Percentiles rank a stretch among this genome's conserved stretches.
Evolutionary conservation across 2,113 vertebrate genomes (phyloP).

Genomic region (Centropristis striata): DNA sequence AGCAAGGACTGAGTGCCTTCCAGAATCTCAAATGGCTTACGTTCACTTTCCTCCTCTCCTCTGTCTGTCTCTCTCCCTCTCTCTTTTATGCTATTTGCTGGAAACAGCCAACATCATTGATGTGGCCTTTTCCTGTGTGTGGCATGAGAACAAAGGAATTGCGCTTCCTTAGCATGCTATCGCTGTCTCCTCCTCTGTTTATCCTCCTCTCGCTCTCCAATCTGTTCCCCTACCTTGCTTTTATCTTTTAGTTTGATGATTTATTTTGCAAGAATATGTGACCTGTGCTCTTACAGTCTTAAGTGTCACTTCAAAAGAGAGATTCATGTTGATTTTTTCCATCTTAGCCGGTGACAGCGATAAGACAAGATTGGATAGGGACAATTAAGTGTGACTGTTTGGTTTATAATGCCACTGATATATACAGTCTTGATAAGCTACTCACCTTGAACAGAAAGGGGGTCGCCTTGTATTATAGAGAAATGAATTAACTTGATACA

Average conservation of each 20-base stretch:
- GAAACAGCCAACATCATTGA: constrained; percentile 75
- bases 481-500: constrained; percentile 44
- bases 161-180: constrained; percentile 64
- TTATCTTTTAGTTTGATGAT: constrained; percentile 66
- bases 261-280: constrained; percentile 62
- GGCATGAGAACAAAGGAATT: constrained; percentile 77
- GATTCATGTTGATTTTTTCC: constrained; percentile 57
- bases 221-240: constrained; percentile 55
- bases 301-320: constrained; percentile 59
- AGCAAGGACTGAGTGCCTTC: constrained; percentile 77
- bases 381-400: constrained; percentile 19
- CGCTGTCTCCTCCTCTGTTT: constrained; percentile 39
- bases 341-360: constrained; percentile 26
- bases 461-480: constrained; percentile 8
- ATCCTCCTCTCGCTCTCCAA: constrained; percentile 31
- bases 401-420: constrained; percentile 6
- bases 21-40: constrained; percentile 82
- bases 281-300: constrained; percentile 50
- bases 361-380: constrained; percentile 8
- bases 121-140: constrained; percentile 76
- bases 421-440: not conserved
- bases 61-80: constrained; percentile 12
- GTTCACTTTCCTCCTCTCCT: constrained; percentile 59
- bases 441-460: constrained; percentile 27
- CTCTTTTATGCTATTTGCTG: constrained; percentile 59